Conservation (phyloP, 2,888 invertebrate species). For the Philhelius pedissequus region DNA sequence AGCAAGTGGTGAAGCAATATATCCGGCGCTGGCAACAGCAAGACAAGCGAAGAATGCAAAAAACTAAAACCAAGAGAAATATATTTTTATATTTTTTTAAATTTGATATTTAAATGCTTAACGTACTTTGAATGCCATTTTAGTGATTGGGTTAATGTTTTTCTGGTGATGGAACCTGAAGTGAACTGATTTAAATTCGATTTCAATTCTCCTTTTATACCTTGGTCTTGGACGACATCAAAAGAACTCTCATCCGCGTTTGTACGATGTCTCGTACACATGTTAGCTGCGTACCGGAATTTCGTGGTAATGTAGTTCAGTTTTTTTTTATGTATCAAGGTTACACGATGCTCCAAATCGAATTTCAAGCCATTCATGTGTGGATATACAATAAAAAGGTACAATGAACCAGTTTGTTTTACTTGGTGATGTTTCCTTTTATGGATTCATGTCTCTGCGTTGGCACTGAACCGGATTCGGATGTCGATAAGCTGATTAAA, state of each 20-base stretch:
- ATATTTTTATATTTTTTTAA: not conserved
- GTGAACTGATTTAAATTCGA: constrained; percentile 54
- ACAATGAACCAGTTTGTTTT: constrained; percentile 48
- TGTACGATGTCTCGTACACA: not conserved
- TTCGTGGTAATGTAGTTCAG: not conserved
- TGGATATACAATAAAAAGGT: not conserved
- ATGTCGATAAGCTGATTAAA: constrained; percentile 21
- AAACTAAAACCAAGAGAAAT: constrained; percentile 70
- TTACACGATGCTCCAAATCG: constrained; percentile 59
- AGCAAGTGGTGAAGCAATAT: constrained; percentile 48
- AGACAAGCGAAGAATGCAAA: constrained; percentile 73
- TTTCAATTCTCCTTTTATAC: constrained; percentile 53
- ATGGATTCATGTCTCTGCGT: not conserved
- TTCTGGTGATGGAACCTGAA: constrained; percentile 49
- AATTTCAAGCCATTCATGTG: constrained; percentile 33
- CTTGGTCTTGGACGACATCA: not conserved
- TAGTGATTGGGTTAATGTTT: constrained; percentile 26
- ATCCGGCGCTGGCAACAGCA: constrained; percentile 74
- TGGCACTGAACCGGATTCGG: constrained; percentile 27
- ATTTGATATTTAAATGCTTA: not conserved
- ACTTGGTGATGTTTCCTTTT: not conserved
- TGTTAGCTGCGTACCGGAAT: constrained; percentile 4
- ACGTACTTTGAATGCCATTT: constrained; percentile 73
- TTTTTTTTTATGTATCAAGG: constrained; percentile 34
- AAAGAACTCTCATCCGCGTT: not conserved